Percentiles rank a stretch among this genome's conserved stretches.
Evolutionary conservation across 2,797 vertebrate genomes (phyloP).

Genomic region (Xenopus petersii): DNA sequence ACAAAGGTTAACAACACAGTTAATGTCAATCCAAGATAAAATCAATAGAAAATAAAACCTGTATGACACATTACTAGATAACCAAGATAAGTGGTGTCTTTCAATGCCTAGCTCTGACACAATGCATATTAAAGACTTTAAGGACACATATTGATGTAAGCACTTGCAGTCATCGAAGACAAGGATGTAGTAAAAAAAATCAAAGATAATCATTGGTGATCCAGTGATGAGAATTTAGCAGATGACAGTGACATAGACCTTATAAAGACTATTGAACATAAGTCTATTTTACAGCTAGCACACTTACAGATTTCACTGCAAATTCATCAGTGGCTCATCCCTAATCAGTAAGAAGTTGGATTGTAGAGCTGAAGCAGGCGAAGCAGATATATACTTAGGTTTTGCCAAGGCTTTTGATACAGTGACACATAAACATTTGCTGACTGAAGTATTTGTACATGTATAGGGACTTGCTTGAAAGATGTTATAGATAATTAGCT

Average conservation of each 20-base stretch:
- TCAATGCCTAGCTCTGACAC: constrained; percentile 31
- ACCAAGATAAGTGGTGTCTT: constrained; percentile 42
- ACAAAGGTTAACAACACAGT: constrained; percentile 45
- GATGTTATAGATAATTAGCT: no score
- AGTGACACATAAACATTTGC: no score
- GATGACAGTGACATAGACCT: constrained; percentile 27
- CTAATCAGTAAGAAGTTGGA: not conserved
- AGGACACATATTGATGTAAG: constrained; percentile 29
- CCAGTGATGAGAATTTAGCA: constrained; percentile 24
- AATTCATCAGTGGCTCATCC: no score
- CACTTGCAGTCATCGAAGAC: constrained; percentile 25
- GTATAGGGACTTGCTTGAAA: no score
- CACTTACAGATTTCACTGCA: no score
- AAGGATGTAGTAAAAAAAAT: constrained; percentile 24
- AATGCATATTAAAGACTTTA: constrained; percentile 11
- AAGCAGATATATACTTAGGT: no score
- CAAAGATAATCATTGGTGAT: constrained; percentile 40
- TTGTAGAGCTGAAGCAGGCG: no score
- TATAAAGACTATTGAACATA: constrained; percentile 22
- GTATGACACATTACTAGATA: constrained; percentile 37
- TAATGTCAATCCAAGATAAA: constrained; percentile 43
- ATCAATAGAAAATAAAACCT: constrained; percentile 47
- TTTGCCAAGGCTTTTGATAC: no score
- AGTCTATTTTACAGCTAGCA: not conserved
- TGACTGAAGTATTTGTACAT: no score